Evolutionary conservation across 2,888 invertebrate genomes (phyloP).

Genomic region (Phyto melanocephala): DNA sequence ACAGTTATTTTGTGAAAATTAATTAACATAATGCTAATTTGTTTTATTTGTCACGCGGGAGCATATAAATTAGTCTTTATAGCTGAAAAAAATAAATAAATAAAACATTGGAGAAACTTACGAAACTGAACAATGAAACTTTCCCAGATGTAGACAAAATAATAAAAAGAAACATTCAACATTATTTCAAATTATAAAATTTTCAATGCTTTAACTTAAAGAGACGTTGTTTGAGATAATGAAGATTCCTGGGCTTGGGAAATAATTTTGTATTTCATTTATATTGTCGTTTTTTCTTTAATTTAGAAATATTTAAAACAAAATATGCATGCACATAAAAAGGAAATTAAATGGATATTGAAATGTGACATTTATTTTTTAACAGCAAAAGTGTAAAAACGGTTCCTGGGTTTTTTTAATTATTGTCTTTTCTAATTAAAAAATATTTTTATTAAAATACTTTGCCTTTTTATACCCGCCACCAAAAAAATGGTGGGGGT

Average conservation of each 20-base stretch:
- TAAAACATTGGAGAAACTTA: constrained; percentile 27
- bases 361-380: neutral
- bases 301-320: neutral
- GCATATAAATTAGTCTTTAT: constrained; percentile 65
- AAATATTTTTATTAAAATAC: no score
- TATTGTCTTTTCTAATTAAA: no score
- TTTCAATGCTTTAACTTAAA: constrained; percentile 36
- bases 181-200: constrained; percentile 48
- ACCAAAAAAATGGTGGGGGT: no score
- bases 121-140: constrained; percentile 52
- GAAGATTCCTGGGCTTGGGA: constrained; percentile 16
- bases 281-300: neutral
- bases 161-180: neutral
- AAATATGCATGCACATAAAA: constrained; percentile 22
- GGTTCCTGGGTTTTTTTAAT: no score
- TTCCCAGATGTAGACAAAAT: constrained; percentile 35
- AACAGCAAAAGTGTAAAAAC: no score
- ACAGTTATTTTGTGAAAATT: constrained; percentile 65
- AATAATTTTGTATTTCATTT: constrained; percentile 20
- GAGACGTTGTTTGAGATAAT: constrained; percentile 39
- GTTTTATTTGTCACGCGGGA: constrained; percentile 65
- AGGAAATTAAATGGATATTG: constrained; percentile 1
- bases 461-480: no score
- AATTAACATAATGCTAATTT: constrained; percentile 66
- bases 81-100: constrained; percentile 41